Evolutionary conservation across 30 jellyfish, hydroid and myxozoan species (phyloP).

Genomic region (Hydractinia echinata): DNA sequence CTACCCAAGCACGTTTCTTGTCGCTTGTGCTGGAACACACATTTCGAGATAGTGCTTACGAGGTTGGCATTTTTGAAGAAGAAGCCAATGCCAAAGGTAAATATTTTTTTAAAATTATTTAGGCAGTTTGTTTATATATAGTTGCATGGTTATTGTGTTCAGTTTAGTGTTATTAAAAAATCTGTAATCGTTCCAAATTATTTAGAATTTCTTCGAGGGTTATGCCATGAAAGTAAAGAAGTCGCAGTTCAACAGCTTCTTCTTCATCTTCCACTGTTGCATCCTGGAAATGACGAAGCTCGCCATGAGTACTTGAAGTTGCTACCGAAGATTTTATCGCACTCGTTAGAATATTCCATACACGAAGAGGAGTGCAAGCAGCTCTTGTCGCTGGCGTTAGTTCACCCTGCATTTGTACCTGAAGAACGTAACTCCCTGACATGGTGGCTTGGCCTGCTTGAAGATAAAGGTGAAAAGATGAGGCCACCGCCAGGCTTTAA

Average conservation of each 20-base stretch:
- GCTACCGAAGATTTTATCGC: constrained; percentile 84
- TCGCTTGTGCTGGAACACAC: constrained; percentile 95
- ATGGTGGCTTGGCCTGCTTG: constrained; percentile 79
- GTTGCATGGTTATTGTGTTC: background rate
- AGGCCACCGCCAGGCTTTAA: constrained; percentile 59
- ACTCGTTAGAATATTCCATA: constrained; percentile 82
- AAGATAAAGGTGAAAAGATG: constrained; percentile 73
- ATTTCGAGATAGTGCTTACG: constrained; percentile 89
- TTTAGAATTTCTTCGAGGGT: constrained; percentile 69
- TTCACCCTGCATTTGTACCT: constrained; percentile 96
- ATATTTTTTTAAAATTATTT: background rate
- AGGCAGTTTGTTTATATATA: background rate
- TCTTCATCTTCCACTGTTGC: constrained; percentile 85
- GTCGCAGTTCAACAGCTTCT: constrained; percentile 95
- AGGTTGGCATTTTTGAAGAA: constrained; percentile 73
- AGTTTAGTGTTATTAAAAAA: background rate
- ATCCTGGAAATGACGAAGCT: constrained; percentile 96
- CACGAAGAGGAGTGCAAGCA: constrained; percentile 98
- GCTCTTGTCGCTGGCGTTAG: constrained; percentile 77
- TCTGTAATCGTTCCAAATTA: background rate
- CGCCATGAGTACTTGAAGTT: constrained; percentile 82
- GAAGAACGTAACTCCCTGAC: constrained; percentile 76
- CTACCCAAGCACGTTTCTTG: constrained; percentile 94
- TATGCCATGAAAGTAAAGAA: constrained; percentile 88
- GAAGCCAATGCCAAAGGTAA: constrained; percentile 94